phyloP scores from a whole-genome alignment of 92 coral and sea anemone species.

The Epizoanthus fatuus region DNA sequence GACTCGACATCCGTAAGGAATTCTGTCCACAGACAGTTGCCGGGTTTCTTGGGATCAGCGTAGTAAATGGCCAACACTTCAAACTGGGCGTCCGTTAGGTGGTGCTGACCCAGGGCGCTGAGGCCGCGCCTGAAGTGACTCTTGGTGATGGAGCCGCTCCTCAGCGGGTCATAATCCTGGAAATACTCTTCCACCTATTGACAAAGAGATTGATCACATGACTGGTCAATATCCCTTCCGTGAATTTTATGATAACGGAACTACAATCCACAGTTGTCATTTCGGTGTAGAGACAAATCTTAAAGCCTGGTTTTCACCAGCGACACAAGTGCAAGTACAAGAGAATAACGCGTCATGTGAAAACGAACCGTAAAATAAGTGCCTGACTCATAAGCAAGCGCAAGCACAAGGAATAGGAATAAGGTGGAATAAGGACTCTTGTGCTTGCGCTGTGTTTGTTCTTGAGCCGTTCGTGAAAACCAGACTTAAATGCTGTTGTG shows the following conservation, averaged over 20 bases:
- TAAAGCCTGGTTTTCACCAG: no score
- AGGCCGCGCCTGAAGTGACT: slow-evolving; percentile 95
- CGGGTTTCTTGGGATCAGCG: slow-evolving; percentile 89
- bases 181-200: slow-evolving; percentile 94
- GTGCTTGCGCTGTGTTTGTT: no score
- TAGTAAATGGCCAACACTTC: slow-evolving; percentile 85
- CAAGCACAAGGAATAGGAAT: no score
- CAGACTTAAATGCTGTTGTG: no score
- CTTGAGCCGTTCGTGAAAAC: no score
- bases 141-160: slow-evolving; percentile 95
- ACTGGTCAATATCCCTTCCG: not conserved
- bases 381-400: no score
- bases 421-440: no score
- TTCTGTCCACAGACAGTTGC: slow-evolving; percentile 91
- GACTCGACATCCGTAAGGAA: slow-evolving; percentile 92
- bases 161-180: slow-evolving; percentile 97
- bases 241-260: no score
- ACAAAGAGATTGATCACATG: not conserved
- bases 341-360: no score
- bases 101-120: slow-evolving; percentile 90
- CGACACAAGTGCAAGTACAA: not conserved
- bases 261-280: not conserved
- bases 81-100: slow-evolving; percentile 92
- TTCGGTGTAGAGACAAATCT: not conserved
- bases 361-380: no score